Evolutionary conservation across 2,888 invertebrate genomes (phyloP).

Genomic region (Mallateleia sp.): DNA sequence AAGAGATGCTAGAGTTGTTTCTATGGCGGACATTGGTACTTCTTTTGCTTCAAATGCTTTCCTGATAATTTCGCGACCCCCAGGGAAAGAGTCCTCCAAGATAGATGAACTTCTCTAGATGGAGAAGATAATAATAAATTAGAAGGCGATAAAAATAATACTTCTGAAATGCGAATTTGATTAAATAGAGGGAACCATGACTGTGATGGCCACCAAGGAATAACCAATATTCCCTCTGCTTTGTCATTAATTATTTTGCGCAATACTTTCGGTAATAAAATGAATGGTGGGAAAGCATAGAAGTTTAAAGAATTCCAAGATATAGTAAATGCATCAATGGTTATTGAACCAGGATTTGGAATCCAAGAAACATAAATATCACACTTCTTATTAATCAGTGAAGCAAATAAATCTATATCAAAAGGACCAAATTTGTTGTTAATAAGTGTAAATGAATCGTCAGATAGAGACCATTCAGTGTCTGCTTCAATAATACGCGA

Average conservation of each 20-base stretch:
- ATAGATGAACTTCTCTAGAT: slow-evolving; percentile 80
- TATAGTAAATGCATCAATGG: slow-evolving; percentile 15
- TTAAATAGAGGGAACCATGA: background rate
- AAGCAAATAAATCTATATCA: slow-evolving; percentile 25
- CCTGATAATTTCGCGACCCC: slow-evolving; percentile 81
- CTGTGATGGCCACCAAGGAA: too few relatives aligned
- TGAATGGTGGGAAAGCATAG: slow-evolving; percentile 71
- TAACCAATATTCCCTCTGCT: too few relatives aligned
- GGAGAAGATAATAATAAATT: slow-evolving; percentile 75
- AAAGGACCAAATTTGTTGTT: background rate
- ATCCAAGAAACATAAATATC: slow-evolving; percentile 6
- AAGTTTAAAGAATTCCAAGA: slow-evolving; percentile 1
- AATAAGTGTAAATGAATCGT: too few relatives aligned
- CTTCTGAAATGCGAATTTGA: too few relatives aligned
- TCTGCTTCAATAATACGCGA: too few relatives aligned
- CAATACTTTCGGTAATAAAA: slow-evolving; percentile 79
- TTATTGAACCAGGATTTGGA: slow-evolving; percentile 21
- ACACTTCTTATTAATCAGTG: background rate
- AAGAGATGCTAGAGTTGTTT: background rate
- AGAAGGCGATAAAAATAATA: too few relatives aligned
- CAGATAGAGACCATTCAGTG: too few relatives aligned
- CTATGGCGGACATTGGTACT: background rate
- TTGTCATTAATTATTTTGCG: too few relatives aligned
- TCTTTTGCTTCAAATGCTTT: slow-evolving; percentile 18
- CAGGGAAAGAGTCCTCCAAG: slow-evolving; percentile 81